These are phyloP conservation scores for Hyaena hyaena DNA, from an alignment of 2,113 vertebrate genomes.

Conservation along the genomic window DNA sequence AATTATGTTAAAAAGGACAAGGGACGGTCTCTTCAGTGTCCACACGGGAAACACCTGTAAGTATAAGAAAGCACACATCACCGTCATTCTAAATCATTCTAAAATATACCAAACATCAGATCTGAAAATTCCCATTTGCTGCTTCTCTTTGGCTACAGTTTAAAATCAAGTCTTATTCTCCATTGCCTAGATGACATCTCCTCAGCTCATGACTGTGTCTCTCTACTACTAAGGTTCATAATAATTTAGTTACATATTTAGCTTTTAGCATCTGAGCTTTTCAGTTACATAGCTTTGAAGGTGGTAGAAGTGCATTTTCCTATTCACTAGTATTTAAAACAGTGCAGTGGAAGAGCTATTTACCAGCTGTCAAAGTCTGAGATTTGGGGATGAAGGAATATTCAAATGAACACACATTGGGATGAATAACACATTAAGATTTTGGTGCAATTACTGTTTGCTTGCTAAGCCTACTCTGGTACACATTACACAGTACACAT, in stretches of 20 bases:
- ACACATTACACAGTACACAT: neutral
- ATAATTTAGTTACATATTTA: neutral
- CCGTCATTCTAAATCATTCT: neutral
- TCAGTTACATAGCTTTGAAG: neutral
- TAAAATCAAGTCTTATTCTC: neutral
- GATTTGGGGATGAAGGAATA: neutral
- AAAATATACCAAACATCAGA: neutral
- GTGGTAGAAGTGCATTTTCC: neutral
- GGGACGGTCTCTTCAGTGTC: conserved; percentile 49
- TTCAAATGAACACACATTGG: neutral
- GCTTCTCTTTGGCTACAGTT: neutral
- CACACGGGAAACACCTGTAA: conserved; percentile 77
- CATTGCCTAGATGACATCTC: neutral
- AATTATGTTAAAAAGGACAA: conserved; percentile 71
- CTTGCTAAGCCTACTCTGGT: neutral
- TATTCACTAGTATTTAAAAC: neutral
- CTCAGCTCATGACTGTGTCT: neutral
- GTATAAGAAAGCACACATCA: conserved; percentile 61
- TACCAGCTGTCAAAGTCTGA: neutral
- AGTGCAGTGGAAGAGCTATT: neutral
- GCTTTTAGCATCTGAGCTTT: neutral
- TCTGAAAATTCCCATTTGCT: neutral
- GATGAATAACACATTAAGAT: neutral
- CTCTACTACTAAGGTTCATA: neutral
- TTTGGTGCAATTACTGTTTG: neutral